These are phyloP conservation scores for Rousettus madagascariensis DNA, from an alignment of 2,797 vertebrate species.

Conservation along the genomic window DNA sequence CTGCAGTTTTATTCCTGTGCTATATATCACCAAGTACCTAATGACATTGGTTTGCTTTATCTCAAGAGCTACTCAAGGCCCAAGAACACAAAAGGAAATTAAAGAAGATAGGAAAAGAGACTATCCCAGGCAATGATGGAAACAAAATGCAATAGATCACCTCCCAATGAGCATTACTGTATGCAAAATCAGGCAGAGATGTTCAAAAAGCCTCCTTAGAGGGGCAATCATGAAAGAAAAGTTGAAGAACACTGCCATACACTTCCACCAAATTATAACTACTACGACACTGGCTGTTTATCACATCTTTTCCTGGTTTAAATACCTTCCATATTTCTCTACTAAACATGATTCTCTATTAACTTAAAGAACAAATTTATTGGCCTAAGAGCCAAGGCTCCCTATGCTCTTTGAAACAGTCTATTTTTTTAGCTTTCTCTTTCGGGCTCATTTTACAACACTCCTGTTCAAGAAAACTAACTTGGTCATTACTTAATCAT, in stretches of 20 bases:
- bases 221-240: neutral
- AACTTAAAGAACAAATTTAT: neutral
- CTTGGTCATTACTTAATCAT: neutral
- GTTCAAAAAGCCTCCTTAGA: neutral
- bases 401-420: neutral
- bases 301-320: neutral
- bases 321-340: neutral
- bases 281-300: neutral
- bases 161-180: neutral
- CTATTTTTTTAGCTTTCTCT: neutral
- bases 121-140: slow-evolving; percentile 8
- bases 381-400: neutral
- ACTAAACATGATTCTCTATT: neutral
- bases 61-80: slow-evolving; percentile 41
- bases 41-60: slow-evolving; percentile 43
- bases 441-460: neutral
- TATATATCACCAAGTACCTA: slow-evolving; percentile 31
- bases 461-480: neutral
- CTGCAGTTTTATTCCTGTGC: slow-evolving; percentile 8
- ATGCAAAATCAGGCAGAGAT: neutral
- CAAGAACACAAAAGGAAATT: slow-evolving; percentile 50
- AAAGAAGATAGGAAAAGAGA: slow-evolving; percentile 51
- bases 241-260: neutral
- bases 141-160: slow-evolving; percentile 4
- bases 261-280: neutral